Evolutionary conservation across 2,888 invertebrate genomes (phyloP), one percentile per base, ranked within the genome.

Genomic region (Caenorhabditis zanzibari): DNA sequence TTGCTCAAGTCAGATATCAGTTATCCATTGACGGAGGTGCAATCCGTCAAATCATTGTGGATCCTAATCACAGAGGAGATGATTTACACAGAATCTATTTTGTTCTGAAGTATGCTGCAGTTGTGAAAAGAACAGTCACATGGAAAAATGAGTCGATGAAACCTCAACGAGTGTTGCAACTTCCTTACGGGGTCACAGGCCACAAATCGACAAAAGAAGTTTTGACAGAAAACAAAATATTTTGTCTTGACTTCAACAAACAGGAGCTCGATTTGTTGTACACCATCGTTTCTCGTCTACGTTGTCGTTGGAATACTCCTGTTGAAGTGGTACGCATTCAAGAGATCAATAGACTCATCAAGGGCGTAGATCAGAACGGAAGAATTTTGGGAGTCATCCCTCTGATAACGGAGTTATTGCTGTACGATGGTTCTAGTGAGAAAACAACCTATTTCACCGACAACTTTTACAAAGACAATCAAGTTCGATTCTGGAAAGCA

Each of bases 221-320:
- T 14, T 28, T 77, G 16, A 71, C 69, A 0, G 77, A 77, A 9
- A 77, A 71, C 22, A 28, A 16, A 26, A 24, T 77, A 2, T 56
- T 77, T 9, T 71, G 77, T 19, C 6, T 69, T 19, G 77, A 77
- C 9, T 63, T 71, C 32, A 28, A 44, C 12, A 6, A 19, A 7
- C 0, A 28, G 5, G 26, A 14, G 24, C 2, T 9, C 2, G 24
- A 24, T 1, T 49, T 38, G 5, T 16, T 86, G n/a, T 77, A 76
- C 61, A 66, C 81, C 16, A 85, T 88, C 28, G 10, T 88, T 19
- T 85, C 86, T 16, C 64, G 88, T 22, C 69, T 88, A 0, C 80
- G 82, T 7, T 22, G 49, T 5, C 76, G 88, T 35, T 73, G 49
- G 19, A 61, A 59, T 6, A 26, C 80, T 2, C 44, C 84, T 9